A percentile compares a stretch with the other conserved stretches of the same genome.
These are phyloP conservation scores for Homalodisca vitripennis DNA, from an alignment of 1,140 invertebrate species.

Conservation along the genomic window DNA sequence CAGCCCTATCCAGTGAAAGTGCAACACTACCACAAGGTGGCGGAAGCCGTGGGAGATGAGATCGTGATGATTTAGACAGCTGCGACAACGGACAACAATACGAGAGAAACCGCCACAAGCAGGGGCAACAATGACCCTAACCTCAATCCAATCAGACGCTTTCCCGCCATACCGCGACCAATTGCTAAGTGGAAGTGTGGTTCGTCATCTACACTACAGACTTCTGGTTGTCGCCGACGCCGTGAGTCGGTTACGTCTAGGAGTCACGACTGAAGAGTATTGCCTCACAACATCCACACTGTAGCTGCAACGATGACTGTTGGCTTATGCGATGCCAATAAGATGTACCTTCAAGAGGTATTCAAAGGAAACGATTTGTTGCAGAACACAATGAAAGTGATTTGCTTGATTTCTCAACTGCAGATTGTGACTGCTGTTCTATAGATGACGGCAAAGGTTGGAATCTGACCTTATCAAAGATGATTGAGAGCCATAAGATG, in stretches of 20 bases:
- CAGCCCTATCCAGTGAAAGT: not conserved
- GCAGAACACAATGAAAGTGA: no score
- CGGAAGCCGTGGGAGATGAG: not conserved
- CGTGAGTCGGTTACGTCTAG: not conserved
- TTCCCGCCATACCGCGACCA: slow-evolving; percentile 4
- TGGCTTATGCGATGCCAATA: no score
- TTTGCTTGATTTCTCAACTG: no score
- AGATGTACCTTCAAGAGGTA: no score
- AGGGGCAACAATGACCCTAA: slow-evolving; percentile 9
- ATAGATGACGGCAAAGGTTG: no score
- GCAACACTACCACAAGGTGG: not conserved
- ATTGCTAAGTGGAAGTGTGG: not conserved
- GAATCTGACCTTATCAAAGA: no score
- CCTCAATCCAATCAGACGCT: slow-evolving; percentile 25
- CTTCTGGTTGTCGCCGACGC: not conserved
- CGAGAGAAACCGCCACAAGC: not conserved
- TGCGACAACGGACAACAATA: slow-evolving; percentile 15
- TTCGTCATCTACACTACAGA: not conserved
- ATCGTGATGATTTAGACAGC: not conserved
- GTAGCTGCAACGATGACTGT: no score
- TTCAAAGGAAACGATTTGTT: no score
- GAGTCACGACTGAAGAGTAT: not conserved
- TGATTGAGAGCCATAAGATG: no score
- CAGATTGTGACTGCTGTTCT: no score
- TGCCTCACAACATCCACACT: no score